Evolutionary conservation across 2,888 invertebrate genomes (phyloP).

Genomic region (Gasteruption jaculator): DNA sequence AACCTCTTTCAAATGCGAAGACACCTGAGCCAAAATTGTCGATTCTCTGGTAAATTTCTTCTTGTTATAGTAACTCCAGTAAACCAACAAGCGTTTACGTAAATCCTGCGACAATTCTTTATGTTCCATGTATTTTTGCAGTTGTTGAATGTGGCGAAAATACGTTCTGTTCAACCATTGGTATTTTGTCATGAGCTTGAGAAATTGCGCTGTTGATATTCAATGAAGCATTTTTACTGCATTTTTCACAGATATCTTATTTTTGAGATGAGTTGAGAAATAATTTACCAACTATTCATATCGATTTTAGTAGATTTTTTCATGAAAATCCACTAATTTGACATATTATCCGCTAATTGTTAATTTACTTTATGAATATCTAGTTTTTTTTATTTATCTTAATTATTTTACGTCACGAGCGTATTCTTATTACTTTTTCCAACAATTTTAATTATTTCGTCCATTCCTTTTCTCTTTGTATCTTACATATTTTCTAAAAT

Average conservation of each 20-base stretch:
- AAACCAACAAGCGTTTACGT: constrained; percentile 43
- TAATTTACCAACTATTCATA: neutral
- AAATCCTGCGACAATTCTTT: constrained; percentile 48
- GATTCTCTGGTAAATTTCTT: constrained; percentile 47
- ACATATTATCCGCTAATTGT: too few relatives aligned
- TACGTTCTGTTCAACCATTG: constrained; percentile 31
- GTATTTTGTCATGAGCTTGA: constrained; percentile 33
- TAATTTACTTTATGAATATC: too few relatives aligned
- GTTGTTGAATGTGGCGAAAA: constrained; percentile 39
- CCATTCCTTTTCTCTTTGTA: too few relatives aligned
- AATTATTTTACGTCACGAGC: too few relatives aligned
- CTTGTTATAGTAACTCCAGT: constrained; percentile 48
- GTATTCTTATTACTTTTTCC: too few relatives aligned
- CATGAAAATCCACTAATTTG: too few relatives aligned
- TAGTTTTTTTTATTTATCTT: too few relatives aligned
- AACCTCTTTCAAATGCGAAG: constrained; percentile 44
- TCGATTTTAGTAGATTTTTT: neutral
- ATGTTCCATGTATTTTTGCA: constrained; percentile 50
- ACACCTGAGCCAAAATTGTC: constrained; percentile 46
- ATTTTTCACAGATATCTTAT: constrained; percentile 1
- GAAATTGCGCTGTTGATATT: constrained; percentile 29
- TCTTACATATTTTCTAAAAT: too few relatives aligned
- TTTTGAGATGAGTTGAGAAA: neutral
- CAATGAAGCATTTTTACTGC: neutral
- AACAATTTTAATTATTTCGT: too few relatives aligned